Conservation (phyloP, 2,888 invertebrate species). For the Tiliacea aurago region DNA sequence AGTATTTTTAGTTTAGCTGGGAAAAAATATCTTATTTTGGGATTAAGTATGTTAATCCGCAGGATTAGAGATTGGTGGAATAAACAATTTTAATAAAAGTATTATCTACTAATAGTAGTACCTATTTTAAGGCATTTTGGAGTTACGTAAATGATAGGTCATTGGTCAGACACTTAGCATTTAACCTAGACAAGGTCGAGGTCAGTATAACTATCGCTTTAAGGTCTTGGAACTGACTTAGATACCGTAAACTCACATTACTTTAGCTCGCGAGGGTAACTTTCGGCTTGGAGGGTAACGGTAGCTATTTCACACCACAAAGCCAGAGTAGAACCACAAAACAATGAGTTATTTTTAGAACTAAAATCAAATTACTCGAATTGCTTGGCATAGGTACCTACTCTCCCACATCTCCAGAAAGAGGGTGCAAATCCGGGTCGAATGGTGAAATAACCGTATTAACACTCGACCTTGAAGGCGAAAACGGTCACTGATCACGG, state of each 20-base stretch:
- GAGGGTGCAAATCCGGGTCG: too few species aligned
- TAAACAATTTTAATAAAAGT: not conserved
- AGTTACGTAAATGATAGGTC: not conserved
- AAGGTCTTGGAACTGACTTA: not conserved
- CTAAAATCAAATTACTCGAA: not conserved
- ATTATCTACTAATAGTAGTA: too few species aligned
- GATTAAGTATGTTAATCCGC: constrained; percentile 5
- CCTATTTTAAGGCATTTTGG: not conserved
- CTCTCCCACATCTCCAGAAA: not conserved
- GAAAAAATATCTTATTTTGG: not conserved
- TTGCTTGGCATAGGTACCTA: too few species aligned
- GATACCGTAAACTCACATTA: too few species aligned
- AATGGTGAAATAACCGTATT: not conserved
- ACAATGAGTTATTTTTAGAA: not conserved
- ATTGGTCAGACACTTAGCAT: too few species aligned
- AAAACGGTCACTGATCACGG: too few species aligned
- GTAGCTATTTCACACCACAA: not conserved
- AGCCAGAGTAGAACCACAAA: not conserved
- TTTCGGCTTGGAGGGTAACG: too few species aligned
- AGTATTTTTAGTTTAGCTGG: not conserved
- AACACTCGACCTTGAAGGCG: not conserved
- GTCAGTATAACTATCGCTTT: not conserved
- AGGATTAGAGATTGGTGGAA: not conserved
- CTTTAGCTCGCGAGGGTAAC: too few species aligned
- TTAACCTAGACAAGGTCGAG: not conserved